Evolutionary conservation across 2,113 vertebrate species (phyloP), one percentile per base, ranked within the genome.

Genomic region (Pleuronectes platessa): DNA sequence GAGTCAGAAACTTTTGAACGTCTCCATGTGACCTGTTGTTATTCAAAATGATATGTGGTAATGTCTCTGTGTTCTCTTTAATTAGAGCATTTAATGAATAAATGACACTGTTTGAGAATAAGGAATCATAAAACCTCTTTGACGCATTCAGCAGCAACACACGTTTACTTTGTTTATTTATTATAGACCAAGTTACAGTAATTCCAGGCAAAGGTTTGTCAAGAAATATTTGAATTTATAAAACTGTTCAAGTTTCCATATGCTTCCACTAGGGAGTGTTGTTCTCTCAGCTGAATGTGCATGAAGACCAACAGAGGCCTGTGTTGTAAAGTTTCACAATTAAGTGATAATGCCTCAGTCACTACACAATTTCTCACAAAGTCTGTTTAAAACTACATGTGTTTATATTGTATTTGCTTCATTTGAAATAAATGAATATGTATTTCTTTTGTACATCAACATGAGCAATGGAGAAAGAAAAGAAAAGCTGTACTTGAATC

Each of bases 191-290:
- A 42, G 15, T 60, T 20, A 56, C 4, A 64, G 37, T 53, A 42
- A 35, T 27, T 49, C 2, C 18, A 59, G 37, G 3, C 40, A 13
- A 42, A 42, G 0, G 0, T 60, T n/a, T 62, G 21, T 37, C 13
- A 53, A 64, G 3, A 45, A 42, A 18, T 23, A 51, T 40, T 59
- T 61, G 13, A 40, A 63, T 42, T 31, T 27, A 2, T 27, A 2
- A 23, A 42, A 71, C 18, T 18, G 4, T 4, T 51, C 18, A 78
- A 79, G 79, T 42, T 10, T 62, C 71, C 2, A 75, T 66, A 59
- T 66, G 4, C 66, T 17, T 83, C 67, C 79, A 78, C 69, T 47
- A 72, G 84, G 64, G 76, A 18, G 56, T 54, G 58, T 20, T 78
- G 70, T 8, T 11, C 26, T 37, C 5, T 54, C 3, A 45, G 20